Base-by-base conservation (phyloP, 2,797 vertebrate genomes). In the Sitta carolinensis region DNA sequence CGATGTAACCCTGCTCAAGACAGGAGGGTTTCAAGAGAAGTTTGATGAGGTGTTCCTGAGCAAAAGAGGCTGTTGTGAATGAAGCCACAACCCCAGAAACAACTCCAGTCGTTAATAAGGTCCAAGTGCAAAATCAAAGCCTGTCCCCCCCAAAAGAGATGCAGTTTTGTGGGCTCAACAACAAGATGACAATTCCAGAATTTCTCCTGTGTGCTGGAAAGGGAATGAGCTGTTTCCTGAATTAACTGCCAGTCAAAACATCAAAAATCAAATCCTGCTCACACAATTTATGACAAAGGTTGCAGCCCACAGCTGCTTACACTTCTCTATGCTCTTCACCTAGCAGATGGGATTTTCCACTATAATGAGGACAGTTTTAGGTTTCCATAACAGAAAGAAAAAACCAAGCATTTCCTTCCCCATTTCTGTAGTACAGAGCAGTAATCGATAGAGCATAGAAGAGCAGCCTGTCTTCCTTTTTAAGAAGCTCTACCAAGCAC, bases 241-340 rank as follows among this genome's bases (percentile, higher is more conserved):
- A 58, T 15, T 30, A 74, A 40, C 13, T 21, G 40, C 21, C 15
- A 34, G 52, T 20, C 48, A 86, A 84, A 94, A 81, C 23, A 29
- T 61, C 66, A 85, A 30, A 55, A 78, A 64, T 34, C 18, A 87
- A 79, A 66, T 21, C 21, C 50, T 68, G 45, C 38, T 92, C 42
- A 58, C 18, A 17, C 32, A 47, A 40, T 8, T 3, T 6, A 29
- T 36, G 81, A 21, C 23, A 40, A 66, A 66, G 2, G 36, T 4
- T 58, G 59, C n/a, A 69, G 42, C 68, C 57, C 73, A 29, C 38
- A 64, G 54, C 34, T 82, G 22, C 30, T 17, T 27, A 30, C 34
- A 12, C 22, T 8, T 9, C 38, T 67, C 26, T n/a, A 1, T 0
- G 0, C 3, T 36, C 36, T 67, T 43, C 29, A 17, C 26, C 9